These are phyloP conservation scores for Hydra vulgaris DNA, from an alignment of 30 jellyfish, hydroid and myxozoan genomes.

Conservation along the genomic window DNA sequence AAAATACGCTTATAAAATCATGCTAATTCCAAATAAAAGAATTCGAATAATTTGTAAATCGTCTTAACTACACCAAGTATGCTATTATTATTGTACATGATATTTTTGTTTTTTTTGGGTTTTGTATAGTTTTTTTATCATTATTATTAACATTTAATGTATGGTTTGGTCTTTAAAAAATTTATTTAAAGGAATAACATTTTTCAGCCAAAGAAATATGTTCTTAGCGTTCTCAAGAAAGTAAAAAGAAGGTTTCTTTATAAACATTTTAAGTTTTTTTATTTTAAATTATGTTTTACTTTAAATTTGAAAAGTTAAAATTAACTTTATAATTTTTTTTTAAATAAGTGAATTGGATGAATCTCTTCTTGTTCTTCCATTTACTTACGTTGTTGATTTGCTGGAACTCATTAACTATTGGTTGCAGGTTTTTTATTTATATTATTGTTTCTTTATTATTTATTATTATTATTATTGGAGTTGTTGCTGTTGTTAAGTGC, in stretches of 20 bases:
- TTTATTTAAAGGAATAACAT: too few species aligned
- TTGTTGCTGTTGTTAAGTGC: too few species aligned
- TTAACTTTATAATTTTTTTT: neutral
- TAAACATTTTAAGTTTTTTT: neutral
- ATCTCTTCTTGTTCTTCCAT: slow-evolving; percentile 79
- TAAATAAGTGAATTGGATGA: slow-evolving; percentile 75
- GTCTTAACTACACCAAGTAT: too few species aligned
- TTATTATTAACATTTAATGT: neutral
- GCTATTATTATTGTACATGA: neutral
- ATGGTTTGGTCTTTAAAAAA: neutral
- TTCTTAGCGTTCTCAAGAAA: slow-evolving; percentile 46
- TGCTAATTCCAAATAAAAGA: too few species aligned
- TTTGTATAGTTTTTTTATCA: neutral
- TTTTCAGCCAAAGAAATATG: slow-evolving; percentile 72
- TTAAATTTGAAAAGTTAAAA: neutral
- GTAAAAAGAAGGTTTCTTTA: slow-evolving; percentile 60
- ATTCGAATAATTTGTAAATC: too few species aligned
- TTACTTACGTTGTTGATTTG: slow-evolving; percentile 72
- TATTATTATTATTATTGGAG: too few species aligned
- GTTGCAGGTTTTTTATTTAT: slow-evolving; percentile 54
- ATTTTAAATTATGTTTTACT: neutral
- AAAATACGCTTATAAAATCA: too few species aligned
- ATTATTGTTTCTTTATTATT: too few species aligned
- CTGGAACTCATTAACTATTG: slow-evolving; percentile 55
- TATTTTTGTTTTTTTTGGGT: neutral